Percentiles rank a stretch among this genome's conserved stretches.
Evolutionary conservation across 2,113 vertebrate genomes (phyloP).

Genomic region (Gobius niger): DNA sequence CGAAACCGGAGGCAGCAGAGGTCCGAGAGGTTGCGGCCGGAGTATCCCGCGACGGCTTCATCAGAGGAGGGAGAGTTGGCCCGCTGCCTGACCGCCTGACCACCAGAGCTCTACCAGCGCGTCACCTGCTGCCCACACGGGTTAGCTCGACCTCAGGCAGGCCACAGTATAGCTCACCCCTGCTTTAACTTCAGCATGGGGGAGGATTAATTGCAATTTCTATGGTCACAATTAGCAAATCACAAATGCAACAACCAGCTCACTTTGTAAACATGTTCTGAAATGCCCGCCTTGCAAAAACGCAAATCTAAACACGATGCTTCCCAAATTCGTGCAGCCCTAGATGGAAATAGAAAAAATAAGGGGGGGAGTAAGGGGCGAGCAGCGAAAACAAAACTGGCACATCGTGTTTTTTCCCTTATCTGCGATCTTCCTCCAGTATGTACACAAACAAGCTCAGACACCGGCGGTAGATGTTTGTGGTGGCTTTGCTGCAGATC

Average conservation of each 20-base stretch:
- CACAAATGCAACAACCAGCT: too few relatives aligned
- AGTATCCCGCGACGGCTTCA: constrained; percentile 48
- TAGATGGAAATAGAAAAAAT: constrained; percentile 36
- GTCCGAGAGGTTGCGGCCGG: constrained; percentile 41
- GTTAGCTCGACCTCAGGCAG: constrained; percentile 57
- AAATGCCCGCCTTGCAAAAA: too few relatives aligned
- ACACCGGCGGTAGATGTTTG: constrained; percentile 11
- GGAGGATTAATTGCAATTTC: too few relatives aligned
- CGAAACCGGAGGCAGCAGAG: constrained; percentile 28
- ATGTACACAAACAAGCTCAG: constrained; percentile 34
- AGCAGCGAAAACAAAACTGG: constrained; percentile 45
- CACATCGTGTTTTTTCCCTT: constrained; percentile 60
- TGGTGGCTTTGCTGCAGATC: constrained; percentile 1
- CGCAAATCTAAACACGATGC: too few relatives aligned
- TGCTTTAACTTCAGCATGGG: background rate
- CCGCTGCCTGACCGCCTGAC: constrained; percentile 30
- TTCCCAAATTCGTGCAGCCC: background rate
- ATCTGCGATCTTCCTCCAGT: constrained; percentile 46
- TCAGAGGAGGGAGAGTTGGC: constrained; percentile 50
- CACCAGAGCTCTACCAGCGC: constrained; percentile 32
- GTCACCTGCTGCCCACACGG: constrained; percentile 55
- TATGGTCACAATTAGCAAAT: too few relatives aligned
- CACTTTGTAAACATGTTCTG: too few relatives aligned
- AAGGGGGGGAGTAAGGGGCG: constrained; percentile 43
- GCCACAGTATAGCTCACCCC: constrained; percentile 22